Conservation (phyloP, 92 coral and sea anemone genomes). For the Porites evermanni region DNA sequence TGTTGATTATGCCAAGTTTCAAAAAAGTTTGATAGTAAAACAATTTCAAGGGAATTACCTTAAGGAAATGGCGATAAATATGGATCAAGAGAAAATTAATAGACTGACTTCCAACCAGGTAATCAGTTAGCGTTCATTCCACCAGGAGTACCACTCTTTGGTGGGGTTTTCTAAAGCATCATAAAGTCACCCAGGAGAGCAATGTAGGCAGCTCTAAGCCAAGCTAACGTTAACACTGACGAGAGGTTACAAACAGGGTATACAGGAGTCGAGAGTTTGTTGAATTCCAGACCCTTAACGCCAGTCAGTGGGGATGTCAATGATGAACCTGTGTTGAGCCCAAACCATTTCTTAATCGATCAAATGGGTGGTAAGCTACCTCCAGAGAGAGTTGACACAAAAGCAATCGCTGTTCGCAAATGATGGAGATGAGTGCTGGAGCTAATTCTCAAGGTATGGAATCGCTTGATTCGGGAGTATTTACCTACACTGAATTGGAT, state of each 20-base stretch:
- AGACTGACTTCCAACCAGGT: constrained; percentile 48
- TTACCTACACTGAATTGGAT: too few species aligned
- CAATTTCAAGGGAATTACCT: too few species aligned
- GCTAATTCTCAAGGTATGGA: too few species aligned
- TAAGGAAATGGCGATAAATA: constrained; percentile 10
- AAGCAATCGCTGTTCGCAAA: too few species aligned
- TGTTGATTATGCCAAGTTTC: too few species aligned
- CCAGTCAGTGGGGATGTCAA: constrained; percentile 57
- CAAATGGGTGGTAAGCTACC: constrained; percentile 75
- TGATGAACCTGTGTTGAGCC: constrained; percentile 64
- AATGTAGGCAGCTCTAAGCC: neutral
- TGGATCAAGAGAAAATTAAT: constrained; percentile 48
- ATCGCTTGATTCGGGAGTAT: too few species aligned
- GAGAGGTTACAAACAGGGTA: constrained; percentile 24
- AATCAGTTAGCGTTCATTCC: constrained; percentile 60
- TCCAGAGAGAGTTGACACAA: too few species aligned
- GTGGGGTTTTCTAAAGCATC: constrained; percentile 45
- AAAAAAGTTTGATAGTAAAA: too few species aligned
- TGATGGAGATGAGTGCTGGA: too few species aligned
- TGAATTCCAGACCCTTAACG: constrained; percentile 60
- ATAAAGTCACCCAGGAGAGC: constrained; percentile 4
- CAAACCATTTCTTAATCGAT: constrained; percentile 61
- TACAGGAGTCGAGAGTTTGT: constrained; percentile 37
- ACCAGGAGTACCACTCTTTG: constrained; percentile 59
- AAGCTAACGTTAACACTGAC: constrained; percentile 1